phyloP scores from a whole-genome alignment of 2,113 vertebrate species.

The Anseranas semipalmata region DNA sequence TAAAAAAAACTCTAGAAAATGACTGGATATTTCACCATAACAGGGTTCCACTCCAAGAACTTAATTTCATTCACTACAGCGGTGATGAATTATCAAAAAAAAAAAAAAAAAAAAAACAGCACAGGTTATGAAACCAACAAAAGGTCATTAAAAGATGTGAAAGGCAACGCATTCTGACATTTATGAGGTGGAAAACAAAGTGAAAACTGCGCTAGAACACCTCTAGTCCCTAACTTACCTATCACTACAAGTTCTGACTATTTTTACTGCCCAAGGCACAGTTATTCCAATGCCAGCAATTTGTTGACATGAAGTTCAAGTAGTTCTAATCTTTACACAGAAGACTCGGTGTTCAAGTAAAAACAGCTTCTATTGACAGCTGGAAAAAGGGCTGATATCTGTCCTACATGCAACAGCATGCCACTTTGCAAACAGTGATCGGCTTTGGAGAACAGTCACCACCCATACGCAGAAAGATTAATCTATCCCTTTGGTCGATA shows the following conservation, averaged over 20 bases:
- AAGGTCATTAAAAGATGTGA: neutral
- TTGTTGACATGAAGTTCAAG: neutral
- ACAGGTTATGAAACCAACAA: neutral
- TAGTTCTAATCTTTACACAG: neutral
- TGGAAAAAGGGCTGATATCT: neutral
- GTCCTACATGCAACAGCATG: neutral
- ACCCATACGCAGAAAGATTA: neutral
- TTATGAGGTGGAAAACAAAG: neutral
- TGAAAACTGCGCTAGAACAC: neutral
- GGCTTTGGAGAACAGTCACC: neutral
- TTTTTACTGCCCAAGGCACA: neutral
- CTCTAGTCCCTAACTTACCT: neutral
- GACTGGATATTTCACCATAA: neutral
- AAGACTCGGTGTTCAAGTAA: neutral
- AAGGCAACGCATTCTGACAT: neutral
- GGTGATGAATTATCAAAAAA: neutral
- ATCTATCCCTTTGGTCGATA: neutral
- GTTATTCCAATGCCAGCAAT: neutral
- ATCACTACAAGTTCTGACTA: neutral
- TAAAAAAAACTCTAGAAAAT: neutral
- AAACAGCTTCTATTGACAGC: neutral
- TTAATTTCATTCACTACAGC: neutral
- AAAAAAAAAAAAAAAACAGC: neutral
- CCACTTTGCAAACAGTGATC: neutral
- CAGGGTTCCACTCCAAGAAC: neutral